Conservation (phyloP, 2,113 vertebrate genomes). For the Muntiacus muntjak region DNA sequence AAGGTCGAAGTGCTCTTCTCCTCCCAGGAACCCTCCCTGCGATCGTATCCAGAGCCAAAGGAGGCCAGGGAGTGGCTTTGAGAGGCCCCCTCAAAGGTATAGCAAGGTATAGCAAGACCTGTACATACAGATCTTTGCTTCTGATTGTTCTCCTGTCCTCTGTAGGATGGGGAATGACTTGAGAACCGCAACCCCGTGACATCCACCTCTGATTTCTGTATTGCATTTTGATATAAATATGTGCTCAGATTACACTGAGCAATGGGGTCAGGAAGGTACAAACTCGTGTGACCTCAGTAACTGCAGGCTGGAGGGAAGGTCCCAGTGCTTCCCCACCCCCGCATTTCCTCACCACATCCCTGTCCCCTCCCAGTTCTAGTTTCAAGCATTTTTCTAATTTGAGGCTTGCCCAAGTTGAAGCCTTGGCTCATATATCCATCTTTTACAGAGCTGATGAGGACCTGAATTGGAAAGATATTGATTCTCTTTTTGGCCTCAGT, state of each 20-base stretch:
- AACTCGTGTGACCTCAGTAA: background rate
- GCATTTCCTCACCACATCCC: background rate
- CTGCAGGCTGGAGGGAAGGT: background rate
- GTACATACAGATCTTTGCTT: background rate
- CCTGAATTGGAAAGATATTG: background rate
- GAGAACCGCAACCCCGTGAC: background rate
- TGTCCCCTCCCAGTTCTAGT: background rate
- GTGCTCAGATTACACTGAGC: background rate
- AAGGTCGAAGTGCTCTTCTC: background rate
- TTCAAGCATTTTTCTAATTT: background rate
- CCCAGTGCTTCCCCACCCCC: background rate
- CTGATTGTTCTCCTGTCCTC: background rate
- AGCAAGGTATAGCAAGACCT: background rate
- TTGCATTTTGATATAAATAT: background rate
- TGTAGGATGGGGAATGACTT: background rate
- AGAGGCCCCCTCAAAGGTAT: fast-evolving
- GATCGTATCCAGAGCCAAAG: background rate
- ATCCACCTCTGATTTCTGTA: background rate
- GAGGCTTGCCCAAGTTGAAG: background rate
- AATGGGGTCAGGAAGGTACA: background rate
- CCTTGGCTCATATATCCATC: background rate
- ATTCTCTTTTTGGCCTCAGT: background rate
- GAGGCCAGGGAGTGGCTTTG: background rate
- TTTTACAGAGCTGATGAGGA: background rate
- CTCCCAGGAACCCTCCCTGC: background rate